These are phyloP conservation scores for Drosophila seguyi DNA, from an alignment of 1,140 invertebrate genomes.

Conservation along the genomic window DNA sequence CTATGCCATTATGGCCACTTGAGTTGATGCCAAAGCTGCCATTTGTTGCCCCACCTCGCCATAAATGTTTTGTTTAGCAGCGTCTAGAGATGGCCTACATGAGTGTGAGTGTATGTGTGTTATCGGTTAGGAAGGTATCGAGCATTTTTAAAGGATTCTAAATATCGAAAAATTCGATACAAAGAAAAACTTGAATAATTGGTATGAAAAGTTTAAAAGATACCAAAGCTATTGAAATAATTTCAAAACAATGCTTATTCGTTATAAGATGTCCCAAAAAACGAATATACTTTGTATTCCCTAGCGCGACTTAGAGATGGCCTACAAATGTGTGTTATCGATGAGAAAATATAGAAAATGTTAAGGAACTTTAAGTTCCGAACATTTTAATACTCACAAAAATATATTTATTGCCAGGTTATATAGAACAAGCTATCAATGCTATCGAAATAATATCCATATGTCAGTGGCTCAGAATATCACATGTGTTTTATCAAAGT, in stretches of 20 bases:
- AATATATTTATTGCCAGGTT: too few relatives aligned
- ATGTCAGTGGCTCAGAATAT: too few relatives aligned
- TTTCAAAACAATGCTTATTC: too few relatives aligned
- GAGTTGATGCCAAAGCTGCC: conserved; percentile 72
- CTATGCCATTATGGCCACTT: conserved; percentile 81
- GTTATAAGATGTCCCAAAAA: too few relatives aligned
- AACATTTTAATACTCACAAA: too few relatives aligned
- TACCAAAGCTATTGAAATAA: not conserved
- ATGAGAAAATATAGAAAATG: too few relatives aligned
- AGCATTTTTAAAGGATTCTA: not conserved
- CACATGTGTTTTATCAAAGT: not conserved
- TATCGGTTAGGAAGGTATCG: not conserved
- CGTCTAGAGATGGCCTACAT: conserved; percentile 4
- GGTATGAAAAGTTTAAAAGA: not conserved
- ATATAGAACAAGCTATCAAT: too few relatives aligned
- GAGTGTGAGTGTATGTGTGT: not conserved
- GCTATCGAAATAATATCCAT: too few relatives aligned
- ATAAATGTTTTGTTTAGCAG: conserved; percentile 70
- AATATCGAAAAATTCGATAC: not conserved
- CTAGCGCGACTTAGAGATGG: too few relatives aligned
- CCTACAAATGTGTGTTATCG: too few relatives aligned
- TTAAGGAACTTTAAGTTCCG: too few relatives aligned
- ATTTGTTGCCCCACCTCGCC: conserved; percentile 58
- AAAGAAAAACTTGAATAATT: not conserved
- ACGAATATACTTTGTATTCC: too few relatives aligned